Base-by-base conservation (phyloP, 2,888 invertebrate species). In the Trissolcus japonicus region DNA sequence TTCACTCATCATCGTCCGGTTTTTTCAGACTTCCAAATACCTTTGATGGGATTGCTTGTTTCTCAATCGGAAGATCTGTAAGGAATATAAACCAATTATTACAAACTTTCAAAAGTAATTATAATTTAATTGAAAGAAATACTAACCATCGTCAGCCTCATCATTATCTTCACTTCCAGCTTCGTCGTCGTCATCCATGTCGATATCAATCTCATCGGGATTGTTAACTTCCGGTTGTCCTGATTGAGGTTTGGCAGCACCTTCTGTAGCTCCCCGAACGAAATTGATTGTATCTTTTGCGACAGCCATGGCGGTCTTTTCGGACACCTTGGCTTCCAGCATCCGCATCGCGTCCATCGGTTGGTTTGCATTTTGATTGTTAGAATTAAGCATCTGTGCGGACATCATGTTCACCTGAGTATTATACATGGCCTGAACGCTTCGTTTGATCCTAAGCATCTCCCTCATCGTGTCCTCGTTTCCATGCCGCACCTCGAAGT, bases 391-490 rank as follows among this genome's bases (percentile, higher is more conserved):
- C 95, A 98, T 98, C 89, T 98, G 98, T 0, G 98, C 98, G 13
- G 98, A 96, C 98, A 99, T 98, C 95, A 98, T 98, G 88, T 99
- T 99, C n/a, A 94, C 93, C 91, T 99, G 98, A 0, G 98, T 99
- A 89, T 99, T 99, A 89, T 97, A 99, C 84, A 96, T 96, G 4
- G 99, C 99, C 90, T 98, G 98, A 0, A 99, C 96, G 86, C 98
- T 98, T 82, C 99, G 93, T 90, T 98, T 98, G 79, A 99, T 98
- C 84, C 99, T 92, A 82, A 99, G 91, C 98, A 99, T 98, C 91
- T 99, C 99, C 54, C 98, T 92, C 93, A 99, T 97, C 0, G 99
- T 99, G 86, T 99, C 99, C 89, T 99, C 99, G 90, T 99, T 99
- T 14, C 99, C 99, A 90, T 99, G 99, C 56, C 96, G 93, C 16